phyloP scores from a whole-genome alignment of 1,140 invertebrate genomes.

The Adelges cooleyi region DNA sequence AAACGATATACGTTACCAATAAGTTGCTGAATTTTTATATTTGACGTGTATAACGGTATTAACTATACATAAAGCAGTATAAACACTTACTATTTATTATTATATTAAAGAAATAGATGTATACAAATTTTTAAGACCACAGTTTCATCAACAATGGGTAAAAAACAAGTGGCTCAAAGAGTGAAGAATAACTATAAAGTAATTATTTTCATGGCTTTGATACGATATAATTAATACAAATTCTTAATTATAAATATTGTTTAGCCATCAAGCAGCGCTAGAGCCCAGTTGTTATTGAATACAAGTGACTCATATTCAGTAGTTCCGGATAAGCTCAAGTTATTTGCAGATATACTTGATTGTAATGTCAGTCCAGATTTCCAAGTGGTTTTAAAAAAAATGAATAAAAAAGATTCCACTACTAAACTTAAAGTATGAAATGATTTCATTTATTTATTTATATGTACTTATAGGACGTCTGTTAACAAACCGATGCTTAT shows the following conservation, averaged over 20 bases:
- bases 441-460: too few relatives aligned
- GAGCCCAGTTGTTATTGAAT: slow-evolving; percentile 9
- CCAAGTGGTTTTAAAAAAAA: slow-evolving; percentile 56
- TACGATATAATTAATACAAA: background rate
- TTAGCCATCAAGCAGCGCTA: slow-evolving; percentile 9
- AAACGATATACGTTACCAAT: too few relatives aligned
- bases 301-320: background rate
- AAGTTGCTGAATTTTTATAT: too few relatives aligned
- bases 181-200: slow-evolving; percentile 21
- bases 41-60: too few relatives aligned
- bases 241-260: background rate
- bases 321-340: slow-evolving; percentile 34
- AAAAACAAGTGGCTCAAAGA: slow-evolving; percentile 17
- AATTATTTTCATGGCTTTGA: background rate
- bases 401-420: slow-evolving; percentile 72
- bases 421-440: slow-evolving; percentile 63
- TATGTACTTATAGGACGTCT: too few relatives aligned
- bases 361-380: slow-evolving; percentile 43
- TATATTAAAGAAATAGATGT: too few relatives aligned
- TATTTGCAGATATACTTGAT: slow-evolving; percentile 47
- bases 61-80: too few relatives aligned
- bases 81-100: too few relatives aligned
- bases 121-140: too few relatives aligned
- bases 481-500: too few relatives aligned
- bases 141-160: background rate